Evolutionary conservation across 2,113 vertebrate genomes (phyloP).

Genomic region (Petroica traversi): DNA sequence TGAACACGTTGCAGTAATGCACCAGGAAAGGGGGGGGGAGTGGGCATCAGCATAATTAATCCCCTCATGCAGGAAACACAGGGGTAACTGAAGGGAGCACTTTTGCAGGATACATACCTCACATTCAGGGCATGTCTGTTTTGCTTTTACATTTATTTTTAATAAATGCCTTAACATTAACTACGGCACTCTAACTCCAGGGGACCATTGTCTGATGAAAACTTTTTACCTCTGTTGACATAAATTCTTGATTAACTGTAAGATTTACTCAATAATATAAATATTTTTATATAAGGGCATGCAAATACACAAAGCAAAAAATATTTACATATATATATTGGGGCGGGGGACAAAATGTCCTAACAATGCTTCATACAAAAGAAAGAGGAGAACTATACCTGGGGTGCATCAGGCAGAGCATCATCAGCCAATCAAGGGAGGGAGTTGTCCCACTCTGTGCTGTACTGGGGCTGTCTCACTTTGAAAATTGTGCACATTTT

Average conservation of each 20-base stretch:
- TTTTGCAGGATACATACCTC: neutral
- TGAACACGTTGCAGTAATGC: neutral
- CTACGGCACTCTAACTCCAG: neutral
- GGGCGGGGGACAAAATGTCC: neutral
- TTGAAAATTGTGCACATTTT: neutral
- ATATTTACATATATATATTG: neutral
- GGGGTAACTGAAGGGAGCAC: neutral
- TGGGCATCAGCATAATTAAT: neutral
- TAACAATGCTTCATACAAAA: neutral
- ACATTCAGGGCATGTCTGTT: neutral
- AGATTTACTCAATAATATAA: neutral
- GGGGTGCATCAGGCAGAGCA: neutral
- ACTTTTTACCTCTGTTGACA: neutral
- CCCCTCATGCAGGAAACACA: neutral
- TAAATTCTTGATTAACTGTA: neutral
- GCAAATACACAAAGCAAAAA: neutral
- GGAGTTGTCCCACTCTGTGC: neutral
- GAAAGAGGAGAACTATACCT: neutral
- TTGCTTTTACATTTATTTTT: neutral
- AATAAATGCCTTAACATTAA: neutral
- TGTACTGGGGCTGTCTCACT: neutral
- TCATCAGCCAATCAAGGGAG: neutral
- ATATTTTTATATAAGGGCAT: neutral
- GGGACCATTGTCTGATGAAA: neutral
- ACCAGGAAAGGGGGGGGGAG: rapidly evolving